phyloP scores from a whole-genome alignment of 2,113 vertebrate species.

The Brachypodius melanocephalos region DNA sequence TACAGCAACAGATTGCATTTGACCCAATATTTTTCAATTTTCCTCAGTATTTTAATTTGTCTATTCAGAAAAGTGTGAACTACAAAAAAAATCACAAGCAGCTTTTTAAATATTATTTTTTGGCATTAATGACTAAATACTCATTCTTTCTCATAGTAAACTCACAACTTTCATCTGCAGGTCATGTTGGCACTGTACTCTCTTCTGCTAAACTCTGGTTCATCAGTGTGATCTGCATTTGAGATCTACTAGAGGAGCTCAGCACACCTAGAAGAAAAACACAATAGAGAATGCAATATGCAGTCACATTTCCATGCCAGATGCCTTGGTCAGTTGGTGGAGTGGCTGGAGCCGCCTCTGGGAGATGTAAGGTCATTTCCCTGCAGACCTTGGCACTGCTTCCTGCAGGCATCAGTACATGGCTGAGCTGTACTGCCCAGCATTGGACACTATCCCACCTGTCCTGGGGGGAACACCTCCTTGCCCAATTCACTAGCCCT shows the following conservation, averaged over 20 bases:
- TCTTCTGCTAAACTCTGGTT: not conserved
- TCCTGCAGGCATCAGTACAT: accelerated
- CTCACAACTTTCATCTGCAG: not conserved
- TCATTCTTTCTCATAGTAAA: not conserved
- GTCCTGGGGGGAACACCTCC: not conserved
- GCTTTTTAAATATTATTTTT: not conserved
- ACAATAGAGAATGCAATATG: not conserved
- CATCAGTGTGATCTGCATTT: not conserved
- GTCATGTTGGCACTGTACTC: not conserved
- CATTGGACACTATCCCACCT: not conserved
- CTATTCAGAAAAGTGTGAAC: not conserved
- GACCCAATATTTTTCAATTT: not conserved
- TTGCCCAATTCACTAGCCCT: not conserved
- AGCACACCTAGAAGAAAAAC: not conserved
- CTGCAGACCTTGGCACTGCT: not conserved
- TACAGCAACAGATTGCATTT: not conserved
- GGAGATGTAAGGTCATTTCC: not conserved
- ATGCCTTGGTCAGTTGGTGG: not conserved
- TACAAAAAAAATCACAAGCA: not conserved
- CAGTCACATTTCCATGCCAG: not conserved
- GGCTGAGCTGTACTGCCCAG: not conserved
- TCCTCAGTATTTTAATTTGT: not conserved
- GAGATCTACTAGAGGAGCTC: not conserved
- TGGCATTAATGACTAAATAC: not conserved
- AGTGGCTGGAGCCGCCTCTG: not conserved